phyloP scores from a whole-genome alignment of 2,113 vertebrate genomes.

The Trachemys scripta region DNA sequence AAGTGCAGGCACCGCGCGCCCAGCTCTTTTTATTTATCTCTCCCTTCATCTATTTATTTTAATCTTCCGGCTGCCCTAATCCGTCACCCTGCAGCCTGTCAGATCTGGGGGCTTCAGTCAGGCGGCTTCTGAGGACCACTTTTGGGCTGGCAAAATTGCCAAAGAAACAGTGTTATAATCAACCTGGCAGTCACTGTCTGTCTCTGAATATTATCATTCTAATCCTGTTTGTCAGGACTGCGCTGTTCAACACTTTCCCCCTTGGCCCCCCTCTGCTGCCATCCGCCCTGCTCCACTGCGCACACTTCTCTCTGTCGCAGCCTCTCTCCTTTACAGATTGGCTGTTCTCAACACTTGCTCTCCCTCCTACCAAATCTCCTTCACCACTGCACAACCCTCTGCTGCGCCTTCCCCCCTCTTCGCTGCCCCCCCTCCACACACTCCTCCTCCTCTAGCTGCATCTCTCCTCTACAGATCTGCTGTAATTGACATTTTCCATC shows the following conservation, averaged over 20 bases:
- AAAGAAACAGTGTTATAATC: rapidly evolving
- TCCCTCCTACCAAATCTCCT: background rate
- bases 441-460: slow-evolving; percentile 60
- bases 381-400: background rate
- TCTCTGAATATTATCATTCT: slow-evolving; percentile 2
- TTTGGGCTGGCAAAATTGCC: background rate
- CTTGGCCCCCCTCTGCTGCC: background rate
- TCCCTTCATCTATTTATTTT: slow-evolving; percentile 54
- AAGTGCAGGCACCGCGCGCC: slow-evolving; percentile 49
- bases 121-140: background rate
- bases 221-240: slow-evolving; percentile 62
- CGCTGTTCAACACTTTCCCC: slow-evolving; percentile 30
- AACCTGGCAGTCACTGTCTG: rapidly evolving
- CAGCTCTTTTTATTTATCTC: slow-evolving; percentile 45
- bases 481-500: slow-evolving; percentile 93
- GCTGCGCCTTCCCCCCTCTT: background rate
- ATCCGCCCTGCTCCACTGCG: background rate
- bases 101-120: slow-evolving; percentile 54
- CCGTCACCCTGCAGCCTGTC: background rate
- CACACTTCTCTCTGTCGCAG: background rate
- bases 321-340: background rate
- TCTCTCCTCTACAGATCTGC: slow-evolving; percentile 83
- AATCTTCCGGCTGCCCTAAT: background rate
- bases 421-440: background rate
- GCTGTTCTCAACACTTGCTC: background rate